These are phyloP conservation scores for Anthopleura sola DNA, from an alignment of 64 coral and sea anemone genomes.

Conservation along the genomic window DNA sequence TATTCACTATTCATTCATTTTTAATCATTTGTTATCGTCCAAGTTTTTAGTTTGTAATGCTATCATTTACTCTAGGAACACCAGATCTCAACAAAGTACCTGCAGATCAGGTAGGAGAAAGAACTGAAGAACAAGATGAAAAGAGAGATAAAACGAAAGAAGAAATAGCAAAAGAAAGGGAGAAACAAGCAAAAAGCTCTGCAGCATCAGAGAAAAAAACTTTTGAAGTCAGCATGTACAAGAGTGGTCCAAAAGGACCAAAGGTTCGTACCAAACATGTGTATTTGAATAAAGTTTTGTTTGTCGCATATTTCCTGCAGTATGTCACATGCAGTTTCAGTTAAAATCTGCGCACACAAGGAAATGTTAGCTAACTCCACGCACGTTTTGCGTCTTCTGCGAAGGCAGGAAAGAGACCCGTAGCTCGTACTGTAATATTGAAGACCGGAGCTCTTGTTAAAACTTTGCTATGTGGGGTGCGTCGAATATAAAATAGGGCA, in stretches of 20 bases:
- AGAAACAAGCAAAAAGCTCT: constrained; percentile 39
- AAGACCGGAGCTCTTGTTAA: no score
- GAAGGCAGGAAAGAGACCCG: no score
- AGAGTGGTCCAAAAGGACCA: constrained; percentile 46
- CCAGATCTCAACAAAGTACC: constrained; percentile 69
- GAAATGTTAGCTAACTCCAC: no score
- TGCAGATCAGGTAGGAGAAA: constrained; percentile 29
- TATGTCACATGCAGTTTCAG: background rate
- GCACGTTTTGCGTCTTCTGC: no score
- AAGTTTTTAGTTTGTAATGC: background rate
- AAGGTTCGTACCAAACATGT: constrained; percentile 22
- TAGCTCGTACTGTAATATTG: no score
- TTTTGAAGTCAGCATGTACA: constrained; percentile 24
- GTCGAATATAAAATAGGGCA: no score
- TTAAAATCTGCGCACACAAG: no score
- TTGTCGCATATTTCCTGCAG: background rate
- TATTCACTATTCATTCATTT: background rate
- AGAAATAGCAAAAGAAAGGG: constrained; percentile 77
- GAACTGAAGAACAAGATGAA: constrained; percentile 47
- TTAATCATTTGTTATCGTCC: background rate
- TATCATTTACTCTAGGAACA: constrained; percentile 31
- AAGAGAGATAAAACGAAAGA: constrained; percentile 88
- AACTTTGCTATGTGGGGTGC: no score
- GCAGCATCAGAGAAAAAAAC: background rate
- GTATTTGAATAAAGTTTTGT: background rate